These are phyloP conservation scores for Nyctalus aviator DNA, from an alignment of 2,797 vertebrate genomes.

Conservation along the genomic window DNA sequence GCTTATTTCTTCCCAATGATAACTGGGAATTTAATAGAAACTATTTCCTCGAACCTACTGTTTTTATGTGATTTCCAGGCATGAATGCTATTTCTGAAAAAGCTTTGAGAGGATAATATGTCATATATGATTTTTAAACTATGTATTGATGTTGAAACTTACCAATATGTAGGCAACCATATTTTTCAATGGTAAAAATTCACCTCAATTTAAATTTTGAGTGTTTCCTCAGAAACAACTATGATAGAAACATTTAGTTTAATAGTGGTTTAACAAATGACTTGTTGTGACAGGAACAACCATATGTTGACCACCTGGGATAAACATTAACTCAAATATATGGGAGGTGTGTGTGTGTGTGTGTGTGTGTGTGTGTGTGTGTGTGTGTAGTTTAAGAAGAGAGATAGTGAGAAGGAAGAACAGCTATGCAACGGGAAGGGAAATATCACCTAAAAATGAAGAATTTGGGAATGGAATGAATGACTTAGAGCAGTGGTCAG, in stretches of 20 bases:
- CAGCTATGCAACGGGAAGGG: rapidly evolving
- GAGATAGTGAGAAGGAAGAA: neutral
- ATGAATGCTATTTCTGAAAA: neutral
- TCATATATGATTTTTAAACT: neutral
- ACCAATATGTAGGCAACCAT: neutral
- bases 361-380: neutral
- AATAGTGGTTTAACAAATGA: neutral
- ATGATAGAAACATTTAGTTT: neutral
- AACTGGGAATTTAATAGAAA: neutral
- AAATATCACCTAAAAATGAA: neutral
- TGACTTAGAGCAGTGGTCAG: no score
- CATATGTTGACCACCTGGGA: neutral
- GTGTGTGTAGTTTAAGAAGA: neutral
- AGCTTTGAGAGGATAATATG: neutral
- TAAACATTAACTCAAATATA: neutral
- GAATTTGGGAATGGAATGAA: neutral
- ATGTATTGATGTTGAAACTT: neutral
- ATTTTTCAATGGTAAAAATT: neutral
- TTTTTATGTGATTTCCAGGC: neutral
- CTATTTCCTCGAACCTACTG: neutral
- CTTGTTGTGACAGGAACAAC: neutral
- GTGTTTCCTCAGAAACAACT: neutral
- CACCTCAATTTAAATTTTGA: neutral
- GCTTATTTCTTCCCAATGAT: neutral
- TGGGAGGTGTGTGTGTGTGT: neutral